Base-by-base conservation (phyloP, 2,888 invertebrate species). In the Eubasilissa splendida region DNA sequence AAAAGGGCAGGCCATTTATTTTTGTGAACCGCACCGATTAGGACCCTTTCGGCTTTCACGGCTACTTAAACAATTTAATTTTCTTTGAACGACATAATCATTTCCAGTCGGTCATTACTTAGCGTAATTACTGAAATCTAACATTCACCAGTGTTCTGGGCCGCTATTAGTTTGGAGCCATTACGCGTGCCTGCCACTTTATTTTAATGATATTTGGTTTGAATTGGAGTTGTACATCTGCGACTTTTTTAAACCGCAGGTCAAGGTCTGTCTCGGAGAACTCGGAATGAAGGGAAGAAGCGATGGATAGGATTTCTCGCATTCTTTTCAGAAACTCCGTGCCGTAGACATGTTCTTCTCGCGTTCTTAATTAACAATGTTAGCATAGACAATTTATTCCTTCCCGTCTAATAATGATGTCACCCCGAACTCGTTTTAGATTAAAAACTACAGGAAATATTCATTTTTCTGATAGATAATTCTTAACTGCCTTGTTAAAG, bases 41-140 rank as follows among this genome's bases (percentile, higher is more conserved):
- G 68, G 68, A 50, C 68, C 58, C 42, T 11, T 58, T 58, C 52
- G 52, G 12, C 68, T 68, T 50, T 68, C 68, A 68, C 52, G 68
- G 68, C 33, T 68, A 68, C 68, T 68, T 68, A n/a, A 68, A 50
- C 68, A 68, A 68, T 68, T 68, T 68, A 68, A 68, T 68, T 68
- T 68, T 68, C 68, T 68, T 68, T 68, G 68, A 68, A 68, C 68
- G 68, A 68, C 68, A 68, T 68, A 50, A 68, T 68, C 68, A 68
- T 68, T 68, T 68, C 68, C 68, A 68, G 68, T 68, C n/a, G 68
- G 68, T 50, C 68, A 68, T 68, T 68, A 68, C 58, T 68, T 68
- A n/a, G 14, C 8, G 68, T 68, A 68, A 68, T 68, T 68, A 68
- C 68, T 14, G 14, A 68, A 68, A 68, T 68, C 68, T 50, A 50